Evolutionary conservation across 2,888 invertebrate genomes (phyloP), one percentile per base, ranked within the genome.

Genomic region (Pachliopta kotzebuea): DNA sequence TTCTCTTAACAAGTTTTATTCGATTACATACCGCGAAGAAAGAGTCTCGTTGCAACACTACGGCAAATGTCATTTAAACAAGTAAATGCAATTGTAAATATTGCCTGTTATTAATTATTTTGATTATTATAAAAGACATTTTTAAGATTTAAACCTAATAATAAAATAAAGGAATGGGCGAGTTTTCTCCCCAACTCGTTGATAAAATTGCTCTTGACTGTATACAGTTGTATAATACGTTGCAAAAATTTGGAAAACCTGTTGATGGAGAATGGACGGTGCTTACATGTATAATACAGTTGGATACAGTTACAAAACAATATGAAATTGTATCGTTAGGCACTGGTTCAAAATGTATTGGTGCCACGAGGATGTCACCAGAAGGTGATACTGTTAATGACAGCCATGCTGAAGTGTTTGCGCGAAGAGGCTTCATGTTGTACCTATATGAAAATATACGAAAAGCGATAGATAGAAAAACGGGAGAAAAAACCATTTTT

Each of bases 321-420:
- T 73, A 86, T 49, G 91, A 93, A 77, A 94, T 98, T 4, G 94
- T 98, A 29, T 93, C 98, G n/a, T 81, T 98, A 62, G 98, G 97
- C 2, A 97, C 97, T 3, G 98, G 98, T 0, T 96, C 98, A 0
- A 98, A 98, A 89, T 98, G 98, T 83, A 93, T 98, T 69, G 98
- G 98, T 1, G 91, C 93, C 63, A 85, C 87, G 4, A 94, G 94
- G 80, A 89, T 96, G 88, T 94, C 94, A 61, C 75, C 88, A 2
- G 81, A 80, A 31, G 98, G 98, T 1, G 93, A 94, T 73, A 91
- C 96, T 67, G 76, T 99, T 18, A 96, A 96, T 79, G 98, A 99
- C 83, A 97, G 96, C 50, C 98, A 99, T 88, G 98, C 98, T 1
- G 98, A 99, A 92, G 93, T 98, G 26, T 87, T 98, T 60, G 95